A percentile compares a stretch with the other conserved stretches of the same genome.
phyloP scores from a whole-genome alignment of 1,140 invertebrate genomes.

The Argopecten irradians region DNA sequence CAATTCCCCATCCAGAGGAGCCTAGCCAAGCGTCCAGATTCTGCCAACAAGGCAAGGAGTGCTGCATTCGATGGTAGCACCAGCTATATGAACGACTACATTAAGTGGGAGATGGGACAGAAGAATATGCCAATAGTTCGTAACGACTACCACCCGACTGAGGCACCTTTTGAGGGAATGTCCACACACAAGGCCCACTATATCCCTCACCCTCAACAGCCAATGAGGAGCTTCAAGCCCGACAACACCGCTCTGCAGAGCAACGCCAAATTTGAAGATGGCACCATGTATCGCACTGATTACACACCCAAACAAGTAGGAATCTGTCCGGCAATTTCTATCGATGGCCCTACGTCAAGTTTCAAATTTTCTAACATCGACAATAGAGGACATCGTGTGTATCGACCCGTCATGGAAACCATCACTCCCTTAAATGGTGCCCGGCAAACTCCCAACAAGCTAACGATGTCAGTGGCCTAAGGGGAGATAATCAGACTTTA shows the following conservation, averaged over 20 bases:
- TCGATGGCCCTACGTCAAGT: slow-evolving; percentile 59
- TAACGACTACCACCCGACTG: slow-evolving; percentile 70
- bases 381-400: slow-evolving; percentile 69
- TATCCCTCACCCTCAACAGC: slow-evolving; percentile 59
- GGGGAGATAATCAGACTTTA: background rate
- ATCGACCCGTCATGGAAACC: slow-evolving; percentile 57
- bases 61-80: slow-evolving; percentile 74
- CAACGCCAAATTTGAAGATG: slow-evolving; percentile 71
- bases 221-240: slow-evolving; percentile 68
- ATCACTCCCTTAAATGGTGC: slow-evolving; percentile 24
- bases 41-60: slow-evolving; percentile 58
- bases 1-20: slow-evolving; percentile 63
- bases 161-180: slow-evolving; percentile 75
- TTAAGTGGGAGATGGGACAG: slow-evolving; percentile 68
- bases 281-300: slow-evolving; percentile 75
- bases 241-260: slow-evolving; percentile 58
- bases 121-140: slow-evolving; percentile 57
- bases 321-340: slow-evolving; percentile 69
- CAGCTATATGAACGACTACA: slow-evolving; percentile 75
- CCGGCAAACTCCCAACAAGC: slow-evolving; percentile 26
- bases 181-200: slow-evolving; percentile 75
- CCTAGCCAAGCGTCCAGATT: slow-evolving; percentile 58
- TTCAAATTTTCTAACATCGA: slow-evolving; percentile 64
- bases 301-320: slow-evolving; percentile 70
- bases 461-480: slow-evolving; percentile 41